Evolutionary conservation across 1,140 invertebrate species (phyloP).

Genomic region (Nilaparvata lugens): DNA sequence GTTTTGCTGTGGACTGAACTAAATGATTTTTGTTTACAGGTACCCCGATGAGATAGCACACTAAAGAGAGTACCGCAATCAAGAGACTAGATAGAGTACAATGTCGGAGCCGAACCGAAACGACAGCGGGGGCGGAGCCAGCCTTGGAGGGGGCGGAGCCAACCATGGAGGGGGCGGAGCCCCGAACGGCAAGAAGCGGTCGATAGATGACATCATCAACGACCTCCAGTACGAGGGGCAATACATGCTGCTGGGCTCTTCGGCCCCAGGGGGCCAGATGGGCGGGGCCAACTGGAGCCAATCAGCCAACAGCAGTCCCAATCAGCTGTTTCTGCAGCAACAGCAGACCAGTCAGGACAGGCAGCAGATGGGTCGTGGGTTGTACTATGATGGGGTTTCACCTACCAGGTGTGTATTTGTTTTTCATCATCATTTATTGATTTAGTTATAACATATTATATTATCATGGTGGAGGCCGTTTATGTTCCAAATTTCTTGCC

Average conservation of each 20-base stretch:
- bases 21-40: too few relatives aligned
- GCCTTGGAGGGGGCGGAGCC: background rate
- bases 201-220: constrained; percentile 51
- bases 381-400: too few relatives aligned
- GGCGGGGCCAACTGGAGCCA: constrained; percentile 34
- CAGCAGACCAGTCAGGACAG: constrained; percentile 7
- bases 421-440: constrained; percentile 28
- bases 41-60: too few relatives aligned
- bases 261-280: constrained; percentile 28
- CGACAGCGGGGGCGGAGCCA: too few relatives aligned
- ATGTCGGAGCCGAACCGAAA: too few relatives aligned
- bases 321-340: constrained; percentile 19
- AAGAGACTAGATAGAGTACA: too few relatives aligned
- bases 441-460: too few relatives aligned
- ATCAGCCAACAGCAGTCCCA: constrained; percentile 29
- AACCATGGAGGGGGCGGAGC: background rate
- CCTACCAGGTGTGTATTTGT: background rate
- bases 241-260: constrained; percentile 43
- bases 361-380: background rate
- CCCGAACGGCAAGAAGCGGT: constrained; percentile 28
- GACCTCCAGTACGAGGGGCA: constrained; percentile 47
- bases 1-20: too few relatives aligned
- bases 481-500: too few relatives aligned
- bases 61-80: too few relatives aligned
- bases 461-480: too few relatives aligned